Evolutionary conservation across 2,888 invertebrate genomes (phyloP).

Genomic region (Taenaris catops): DNA sequence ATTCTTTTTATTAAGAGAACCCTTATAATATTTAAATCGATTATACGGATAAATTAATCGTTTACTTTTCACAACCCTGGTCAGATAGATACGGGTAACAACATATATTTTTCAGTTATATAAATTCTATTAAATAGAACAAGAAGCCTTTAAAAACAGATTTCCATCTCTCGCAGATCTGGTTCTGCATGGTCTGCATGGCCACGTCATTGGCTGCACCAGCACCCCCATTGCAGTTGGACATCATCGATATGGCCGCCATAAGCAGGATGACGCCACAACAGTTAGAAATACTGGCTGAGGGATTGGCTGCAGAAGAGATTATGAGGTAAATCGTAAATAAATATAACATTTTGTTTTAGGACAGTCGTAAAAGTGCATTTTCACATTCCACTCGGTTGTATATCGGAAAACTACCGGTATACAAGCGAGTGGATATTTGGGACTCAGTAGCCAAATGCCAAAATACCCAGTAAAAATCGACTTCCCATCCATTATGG

Average conservation of each 20-base stretch:
- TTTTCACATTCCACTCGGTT: no score
- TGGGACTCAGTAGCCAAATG: no score
- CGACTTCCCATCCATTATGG: no score
- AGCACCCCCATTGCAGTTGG: slow-evolving; percentile 47
- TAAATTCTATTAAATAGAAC: background rate
- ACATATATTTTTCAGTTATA: background rate
- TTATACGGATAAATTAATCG: no score
- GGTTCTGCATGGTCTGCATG: slow-evolving; percentile 56
- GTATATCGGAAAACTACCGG: no score
- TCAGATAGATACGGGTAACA: no score
- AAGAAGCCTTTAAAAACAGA: background rate
- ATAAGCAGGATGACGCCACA: slow-evolving; percentile 71
- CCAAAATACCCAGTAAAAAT: no score
- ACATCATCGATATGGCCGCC: slow-evolving; percentile 71
- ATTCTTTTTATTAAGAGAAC: slow-evolving; percentile 9
- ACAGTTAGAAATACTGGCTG: slow-evolving; percentile 64
- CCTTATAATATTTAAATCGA: no score
- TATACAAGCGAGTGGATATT: no score
- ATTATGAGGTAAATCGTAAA: slow-evolving; percentile 77
- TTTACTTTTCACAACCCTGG: no score
- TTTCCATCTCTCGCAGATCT: slow-evolving; percentile 38
- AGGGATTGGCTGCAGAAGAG: slow-evolving; percentile 69
- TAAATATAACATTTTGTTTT: no score
- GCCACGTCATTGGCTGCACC: slow-evolving; percentile 52
- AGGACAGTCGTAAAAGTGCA: no score